Evolutionary conservation across 1,140 invertebrate genomes (phyloP).

Genomic region (Heterodera schachtii): DNA sequence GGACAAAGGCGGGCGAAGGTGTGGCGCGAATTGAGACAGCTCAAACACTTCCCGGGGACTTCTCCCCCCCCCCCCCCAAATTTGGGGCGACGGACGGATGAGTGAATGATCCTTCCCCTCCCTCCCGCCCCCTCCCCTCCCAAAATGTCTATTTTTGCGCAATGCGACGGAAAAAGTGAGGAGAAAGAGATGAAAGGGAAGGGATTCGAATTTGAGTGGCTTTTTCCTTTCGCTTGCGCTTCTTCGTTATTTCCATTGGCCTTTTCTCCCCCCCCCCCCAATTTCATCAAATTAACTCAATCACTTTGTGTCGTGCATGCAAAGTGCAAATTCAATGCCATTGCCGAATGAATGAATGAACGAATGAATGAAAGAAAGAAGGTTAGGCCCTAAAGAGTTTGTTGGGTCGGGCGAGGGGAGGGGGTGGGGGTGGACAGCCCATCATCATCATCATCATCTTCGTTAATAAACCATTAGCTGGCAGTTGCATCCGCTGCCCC

Average conservation of each 20-base stretch:
- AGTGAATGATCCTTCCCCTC: not conserved
- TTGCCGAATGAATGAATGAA: not conserved
- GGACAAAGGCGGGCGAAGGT: not conserved
- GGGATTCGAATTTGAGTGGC: not conserved
- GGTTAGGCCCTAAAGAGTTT: too few species aligned
- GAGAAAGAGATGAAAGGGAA: not conserved
- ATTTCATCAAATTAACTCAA: not conserved
- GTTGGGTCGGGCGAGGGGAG: too few species aligned
- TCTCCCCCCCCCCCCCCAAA: too few species aligned
- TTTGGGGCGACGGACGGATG: too few species aligned
- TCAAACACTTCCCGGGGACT: not conserved
- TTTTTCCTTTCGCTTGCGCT: not conserved
- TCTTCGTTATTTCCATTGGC: not conserved
- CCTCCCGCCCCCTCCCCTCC: too few species aligned
- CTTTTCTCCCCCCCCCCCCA: not conserved
- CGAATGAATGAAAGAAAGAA: too few species aligned
- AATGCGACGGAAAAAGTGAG: not conserved
- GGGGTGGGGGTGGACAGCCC: too few species aligned
- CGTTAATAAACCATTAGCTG: conserved; percentile 1
- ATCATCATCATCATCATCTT: not conserved
- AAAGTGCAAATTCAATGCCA: not conserved
- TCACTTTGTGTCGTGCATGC: not conserved
- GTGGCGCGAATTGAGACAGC: not conserved
- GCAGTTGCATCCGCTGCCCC: not conserved
- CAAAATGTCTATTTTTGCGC: not conserved